Evolutionary conservation across 2,888 invertebrate species (phyloP), one percentile per base, ranked within the genome.

Genomic region (Coleophora deauratella): DNA sequence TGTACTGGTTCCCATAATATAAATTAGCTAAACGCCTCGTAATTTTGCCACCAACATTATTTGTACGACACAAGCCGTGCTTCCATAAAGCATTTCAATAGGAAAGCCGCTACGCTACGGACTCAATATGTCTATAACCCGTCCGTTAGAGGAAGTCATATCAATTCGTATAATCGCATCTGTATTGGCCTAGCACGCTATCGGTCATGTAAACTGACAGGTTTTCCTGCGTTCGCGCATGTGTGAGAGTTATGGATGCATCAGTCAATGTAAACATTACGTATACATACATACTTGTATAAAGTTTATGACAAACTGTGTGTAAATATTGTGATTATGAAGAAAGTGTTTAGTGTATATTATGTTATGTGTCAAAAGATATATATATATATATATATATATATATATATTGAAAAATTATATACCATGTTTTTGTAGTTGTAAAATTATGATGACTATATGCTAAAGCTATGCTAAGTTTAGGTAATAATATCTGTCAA

Each of bases 131-230:
- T 43, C 47, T 38, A 33, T 36, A 41, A 21, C 36, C 33, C 39
- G 36, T 34, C 35, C 43, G 37, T 33, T 35, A 35, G 28, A 46
- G 57, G 57, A 57, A 57, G 57, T 57, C 47, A 48, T 56, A 53
- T 52, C 50, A 46, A 47, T 15, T 40, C 28, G 37, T 43, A 36
- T 33, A 21, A 21, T 21, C 21, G 21, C 6, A 21, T 21, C 21
- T 21, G 33, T 33, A 15, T 27, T 27, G 30, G 27, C 12, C 27
- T 55, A 60, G 56, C 59, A 54, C 59, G 46, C 59, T 57, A 68
- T 67, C 68, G 57, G 52, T 70, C 62, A 66, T 56, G 43, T 41
- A 45, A 43, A 43, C 48, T 55, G 56, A 54, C 57, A 52, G 50
- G 55, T 55, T 66, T 66, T 66, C 55, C 56, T 53, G 44, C 47